Conservation (phyloP, 1,140 invertebrate genomes). For the Zaprionus davidi region DNA sequence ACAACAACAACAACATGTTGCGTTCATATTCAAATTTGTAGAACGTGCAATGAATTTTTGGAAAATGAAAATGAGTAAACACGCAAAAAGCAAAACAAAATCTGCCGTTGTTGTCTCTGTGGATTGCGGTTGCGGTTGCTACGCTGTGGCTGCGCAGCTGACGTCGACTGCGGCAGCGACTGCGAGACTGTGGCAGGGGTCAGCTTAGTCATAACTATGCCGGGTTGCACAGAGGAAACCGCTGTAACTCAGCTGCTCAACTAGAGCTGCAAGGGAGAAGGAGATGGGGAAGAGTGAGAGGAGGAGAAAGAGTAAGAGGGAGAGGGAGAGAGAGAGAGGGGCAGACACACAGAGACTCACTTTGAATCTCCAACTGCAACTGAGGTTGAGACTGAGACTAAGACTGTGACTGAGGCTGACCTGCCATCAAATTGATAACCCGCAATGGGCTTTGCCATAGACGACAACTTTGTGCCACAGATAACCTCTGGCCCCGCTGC, state of each 20-base stretch:
- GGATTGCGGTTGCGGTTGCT: constrained; percentile 49
- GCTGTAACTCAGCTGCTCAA: constrained; percentile 40
- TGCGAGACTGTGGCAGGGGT: not conserved
- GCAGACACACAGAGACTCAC: constrained; percentile 24
- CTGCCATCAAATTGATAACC: constrained; percentile 75
- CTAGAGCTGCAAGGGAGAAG: constrained; percentile 22
- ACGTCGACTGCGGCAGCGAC: not conserved
- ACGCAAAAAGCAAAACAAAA: constrained; percentile 48
- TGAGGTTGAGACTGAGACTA: constrained; percentile 4
- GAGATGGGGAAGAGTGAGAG: not conserved
- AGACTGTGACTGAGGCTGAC: constrained; percentile 35
- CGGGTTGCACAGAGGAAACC: constrained; percentile 57
- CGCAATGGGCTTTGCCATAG: constrained; percentile 33
- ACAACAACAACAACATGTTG: constrained; percentile 28
- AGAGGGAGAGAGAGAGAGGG: not conserved
- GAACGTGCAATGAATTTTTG: constrained; percentile 74
- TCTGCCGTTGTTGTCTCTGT: constrained; percentile 19
- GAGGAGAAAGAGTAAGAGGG: not conserved
- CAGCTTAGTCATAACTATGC: constrained; percentile 71
- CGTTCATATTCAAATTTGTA: constrained; percentile 80
- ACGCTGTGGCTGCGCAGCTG: constrained; percentile 12
- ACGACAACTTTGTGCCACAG: constrained; percentile 57
- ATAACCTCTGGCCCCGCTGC: constrained; percentile 59
- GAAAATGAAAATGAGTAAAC: constrained; percentile 73
- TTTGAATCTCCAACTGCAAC: not conserved